These are phyloP conservation scores for Actinia tenebrosa DNA, from an alignment of 64 coral and sea anemone species.

Conservation along the genomic window DNA sequence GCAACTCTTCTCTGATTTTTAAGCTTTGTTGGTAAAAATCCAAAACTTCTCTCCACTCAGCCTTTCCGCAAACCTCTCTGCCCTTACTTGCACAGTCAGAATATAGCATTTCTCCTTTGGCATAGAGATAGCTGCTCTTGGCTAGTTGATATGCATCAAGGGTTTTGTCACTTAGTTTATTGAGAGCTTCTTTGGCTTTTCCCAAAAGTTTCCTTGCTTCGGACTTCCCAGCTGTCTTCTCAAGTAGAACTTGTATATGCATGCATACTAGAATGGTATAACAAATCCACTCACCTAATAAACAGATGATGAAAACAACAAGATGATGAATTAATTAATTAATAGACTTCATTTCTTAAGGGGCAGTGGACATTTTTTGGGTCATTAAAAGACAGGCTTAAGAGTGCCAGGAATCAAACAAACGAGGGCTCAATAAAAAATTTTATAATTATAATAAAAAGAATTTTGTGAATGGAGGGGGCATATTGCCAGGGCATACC, in stretches of 20 bases:
- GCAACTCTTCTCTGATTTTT: slow-evolving; percentile 12
- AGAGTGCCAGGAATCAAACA: too few species aligned
- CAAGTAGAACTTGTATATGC: slow-evolving; percentile 13
- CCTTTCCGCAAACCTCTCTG: background rate
- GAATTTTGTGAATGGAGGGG: too few species aligned
- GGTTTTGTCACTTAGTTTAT: background rate
- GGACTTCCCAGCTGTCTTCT: slow-evolving; percentile 11
- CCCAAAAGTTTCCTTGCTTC: slow-evolving; percentile 10
- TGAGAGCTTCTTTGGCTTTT: background rate
- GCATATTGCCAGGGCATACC: too few species aligned
- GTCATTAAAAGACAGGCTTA: too few species aligned
- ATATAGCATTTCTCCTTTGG: slow-evolving; percentile 23
- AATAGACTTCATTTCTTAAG: too few species aligned
- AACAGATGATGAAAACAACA: background rate
- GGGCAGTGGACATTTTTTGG: too few species aligned
- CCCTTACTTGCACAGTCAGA: background rate
- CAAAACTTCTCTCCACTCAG: background rate
- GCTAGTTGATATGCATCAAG: background rate
- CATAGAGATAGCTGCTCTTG: slow-evolving; percentile 14
- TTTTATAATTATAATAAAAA: too few species aligned
- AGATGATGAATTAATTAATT: too few species aligned
- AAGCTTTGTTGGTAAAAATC: slow-evolving; percentile 1
- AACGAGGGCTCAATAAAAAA: too few species aligned
- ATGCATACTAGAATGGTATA: slow-evolving; percentile 13
- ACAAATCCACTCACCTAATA: background rate